Percentiles rank a stretch among this genome's conserved stretches.
Conservation (phyloP, 2,888 invertebrate species). For the Chymomyza fuscimana region DNA sequence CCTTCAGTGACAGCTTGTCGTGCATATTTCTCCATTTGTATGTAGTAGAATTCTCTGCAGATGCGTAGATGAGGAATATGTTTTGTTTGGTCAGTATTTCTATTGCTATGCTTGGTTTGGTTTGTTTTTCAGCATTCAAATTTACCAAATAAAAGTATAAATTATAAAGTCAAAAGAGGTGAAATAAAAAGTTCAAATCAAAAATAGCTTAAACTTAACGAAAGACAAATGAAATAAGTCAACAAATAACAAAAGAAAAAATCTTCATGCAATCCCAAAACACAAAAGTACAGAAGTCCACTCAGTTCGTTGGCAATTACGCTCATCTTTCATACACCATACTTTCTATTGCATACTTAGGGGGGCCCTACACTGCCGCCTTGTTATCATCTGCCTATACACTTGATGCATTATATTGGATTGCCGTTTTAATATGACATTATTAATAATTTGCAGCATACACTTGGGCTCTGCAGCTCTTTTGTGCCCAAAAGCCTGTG, state of each 20-base stretch:
- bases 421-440: slow-evolving; percentile 76
- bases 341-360: slow-evolving; percentile 1
- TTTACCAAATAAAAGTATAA: slow-evolving; percentile 55
- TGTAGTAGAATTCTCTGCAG: slow-evolving; percentile 99
- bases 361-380: slow-evolving; percentile 6
- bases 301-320: not conserved
- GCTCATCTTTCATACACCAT: not conserved
- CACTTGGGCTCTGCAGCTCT: slow-evolving; percentile 61
- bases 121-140: slow-evolving; percentile 64
- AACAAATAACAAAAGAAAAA: not conserved
- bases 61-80: slow-evolving; percentile 72
- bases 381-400: slow-evolving; percentile 48
- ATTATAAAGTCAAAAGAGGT: slow-evolving; percentile 31
- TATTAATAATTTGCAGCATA: slow-evolving; percentile 77
- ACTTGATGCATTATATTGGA: slow-evolving; percentile 76
- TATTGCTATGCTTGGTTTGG: slow-evolving; percentile 38
- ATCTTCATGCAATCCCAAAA: not conserved
- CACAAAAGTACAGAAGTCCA: not conserved
- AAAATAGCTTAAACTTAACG: slow-evolving; percentile 5
- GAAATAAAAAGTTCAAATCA: slow-evolving; percentile 12
- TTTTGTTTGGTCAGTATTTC: slow-evolving; percentile 62
- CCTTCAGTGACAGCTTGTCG: slow-evolving; percentile 98
- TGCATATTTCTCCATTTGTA: slow-evolving; percentile 99
- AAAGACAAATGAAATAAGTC: slow-evolving; percentile 12
- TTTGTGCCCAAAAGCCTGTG: slow-evolving; percentile 30